A percentile compares a stretch with the other conserved stretches of the same genome.
Evolutionary conservation across 2,888 invertebrate genomes (phyloP).

Genomic region (Prosopocoilus inquinatus): DNA sequence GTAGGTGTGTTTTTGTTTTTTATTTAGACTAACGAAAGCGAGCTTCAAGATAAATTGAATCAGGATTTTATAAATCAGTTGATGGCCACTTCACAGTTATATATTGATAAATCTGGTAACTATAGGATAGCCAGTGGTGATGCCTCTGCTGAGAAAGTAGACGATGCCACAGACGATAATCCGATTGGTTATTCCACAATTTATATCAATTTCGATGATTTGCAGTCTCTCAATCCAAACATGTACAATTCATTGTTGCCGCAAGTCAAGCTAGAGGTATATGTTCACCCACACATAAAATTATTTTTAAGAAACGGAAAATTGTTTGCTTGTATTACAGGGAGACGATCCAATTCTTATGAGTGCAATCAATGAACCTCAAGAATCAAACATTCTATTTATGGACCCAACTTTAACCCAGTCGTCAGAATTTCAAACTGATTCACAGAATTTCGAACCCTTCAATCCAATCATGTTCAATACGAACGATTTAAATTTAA

Average conservation of each 20-base stretch:
- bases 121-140: background rate
- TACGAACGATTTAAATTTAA: conserved; percentile 2
- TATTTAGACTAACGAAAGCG: background rate
- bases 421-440: conserved; percentile 10
- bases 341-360: conserved; percentile 32
- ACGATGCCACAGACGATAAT: background rate
- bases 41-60: background rate
- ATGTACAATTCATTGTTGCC: conserved; percentile 28
- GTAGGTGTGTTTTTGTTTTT: no score
- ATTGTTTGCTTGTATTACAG: conserved; percentile 2
- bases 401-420: conserved; percentile 17
- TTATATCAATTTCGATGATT: conserved; percentile 23
- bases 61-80: background rate
- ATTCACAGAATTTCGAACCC: conserved; percentile 16
- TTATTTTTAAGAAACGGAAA: background rate
- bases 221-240: conserved; percentile 23
- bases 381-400: conserved; percentile 34
- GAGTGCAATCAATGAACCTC: conserved; percentile 33
- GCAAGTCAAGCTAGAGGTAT: conserved; percentile 31
- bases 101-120: background rate
- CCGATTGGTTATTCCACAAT: background rate
- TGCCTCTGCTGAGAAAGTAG: background rate
- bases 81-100: background rate
- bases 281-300: background rate
- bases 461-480: conserved; percentile 16